Base-by-base conservation (phyloP, 1,140 invertebrate species). In the Aphelenchoides avenae region DNA sequence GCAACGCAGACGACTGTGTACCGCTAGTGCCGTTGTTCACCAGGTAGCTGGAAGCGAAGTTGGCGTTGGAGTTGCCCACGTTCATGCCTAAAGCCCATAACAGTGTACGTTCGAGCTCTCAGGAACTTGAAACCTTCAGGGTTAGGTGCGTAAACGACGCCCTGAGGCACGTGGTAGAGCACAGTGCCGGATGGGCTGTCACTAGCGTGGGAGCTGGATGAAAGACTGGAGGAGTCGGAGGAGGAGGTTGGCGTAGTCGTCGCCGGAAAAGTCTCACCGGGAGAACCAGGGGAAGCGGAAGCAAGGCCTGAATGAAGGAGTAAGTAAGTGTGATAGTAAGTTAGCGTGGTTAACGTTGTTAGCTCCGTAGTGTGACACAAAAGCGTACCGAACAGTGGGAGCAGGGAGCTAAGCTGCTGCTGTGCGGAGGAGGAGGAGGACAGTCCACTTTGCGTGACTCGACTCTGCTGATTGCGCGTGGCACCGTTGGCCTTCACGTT, bases 101-200 rank as follows among this genome's bases (percentile, higher is more conserved):
- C 34, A 13, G 11, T 13, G n/a, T 11, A n/a, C 34, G 34, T 36
- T 36, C 34, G 34, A 36, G 11, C n/a, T 36, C n/a, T 11, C 11
- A 36, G n/a, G 34, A 36, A 36, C n/a, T 36, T 36, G 34, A 36
- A 36, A 36, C 26, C 7, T 41, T 41, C 39, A 7, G 34, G 39
- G 18, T 33, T 56, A 13, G 51, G 13, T 15, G 47, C 46, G 44
- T 52, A 52, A 30, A 52, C 51, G 13, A 31, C 33, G 6, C 51
- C 51, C 27, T 52, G 51, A 13, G 51, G 51, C 51, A 52, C 18
- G 50, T 52, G 51, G 26, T 29, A 52, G 44, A 52, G 51, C 15
- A 52, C 46, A 18, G 51, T 52, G 39, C 39, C 26, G 39, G 39
- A 22, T 41, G 39, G 27, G 39, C 18, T 22, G 39, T 3, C 26